phyloP scores from a whole-genome alignment of 2,888 invertebrate species.

The Tanypteryx hageni region DNA sequence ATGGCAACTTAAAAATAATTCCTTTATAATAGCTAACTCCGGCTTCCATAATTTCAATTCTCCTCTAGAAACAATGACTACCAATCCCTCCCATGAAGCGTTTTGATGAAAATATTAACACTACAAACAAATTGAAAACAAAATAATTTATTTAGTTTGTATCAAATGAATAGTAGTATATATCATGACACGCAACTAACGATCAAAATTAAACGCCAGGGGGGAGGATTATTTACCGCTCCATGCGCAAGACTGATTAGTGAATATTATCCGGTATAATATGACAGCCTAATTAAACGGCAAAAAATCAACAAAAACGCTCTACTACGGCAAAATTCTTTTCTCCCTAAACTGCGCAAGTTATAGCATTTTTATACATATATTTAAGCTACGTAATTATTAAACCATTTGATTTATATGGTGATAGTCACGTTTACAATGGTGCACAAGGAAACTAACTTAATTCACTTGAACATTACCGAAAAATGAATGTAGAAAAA shows the following conservation, averaged over 20 bases:
- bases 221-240: no score
- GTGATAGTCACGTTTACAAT: not conserved
- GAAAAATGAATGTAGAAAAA: not conserved
- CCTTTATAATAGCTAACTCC: not conserved
- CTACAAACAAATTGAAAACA: not conserved
- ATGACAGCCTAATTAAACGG: not conserved
- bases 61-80: not conserved
- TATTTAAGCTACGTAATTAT: not conserved
- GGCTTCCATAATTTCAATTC: not conserved
- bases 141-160: not conserved
- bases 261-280: no score
- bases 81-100: not conserved
- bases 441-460: constrained; percentile 11
- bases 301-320: not conserved
- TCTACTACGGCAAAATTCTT: not conserved
- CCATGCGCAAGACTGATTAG: no score
- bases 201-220: no score
- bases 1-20: no score
- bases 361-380: not conserved
- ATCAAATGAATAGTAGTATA: not conserved
- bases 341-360: not conserved
- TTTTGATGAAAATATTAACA: no score
- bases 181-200: no score
- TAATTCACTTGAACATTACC: not conserved
- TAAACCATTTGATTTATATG: not conserved